Conservation (phyloP, 2,888 invertebrate genomes). For the Sesia bembeciformis region DNA sequence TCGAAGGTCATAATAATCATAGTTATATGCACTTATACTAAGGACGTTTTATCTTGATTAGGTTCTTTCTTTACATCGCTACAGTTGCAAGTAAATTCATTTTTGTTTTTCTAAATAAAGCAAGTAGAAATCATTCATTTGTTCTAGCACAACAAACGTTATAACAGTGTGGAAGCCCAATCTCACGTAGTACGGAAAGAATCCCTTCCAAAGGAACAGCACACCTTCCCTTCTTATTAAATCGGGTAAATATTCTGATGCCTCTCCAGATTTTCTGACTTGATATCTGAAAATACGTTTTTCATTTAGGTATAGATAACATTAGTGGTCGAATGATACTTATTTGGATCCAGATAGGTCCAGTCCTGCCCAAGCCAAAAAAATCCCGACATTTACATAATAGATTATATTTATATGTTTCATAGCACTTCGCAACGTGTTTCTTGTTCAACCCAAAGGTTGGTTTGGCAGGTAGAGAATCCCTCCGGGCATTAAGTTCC, state of each 20-base stretch:
- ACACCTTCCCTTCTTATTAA: conserved; percentile 87
- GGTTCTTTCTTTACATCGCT: not conserved
- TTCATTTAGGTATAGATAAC: too few relatives aligned
- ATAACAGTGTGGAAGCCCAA: conserved; percentile 95
- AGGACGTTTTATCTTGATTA: not conserved
- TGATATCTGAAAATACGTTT: conserved; percentile 25
- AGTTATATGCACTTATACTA: too few relatives aligned
- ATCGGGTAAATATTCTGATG: conserved; percentile 81
- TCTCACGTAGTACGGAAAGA: conserved; percentile 93
- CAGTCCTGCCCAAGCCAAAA: too few relatives aligned
- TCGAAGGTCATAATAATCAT: too few relatives aligned
- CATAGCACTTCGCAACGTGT: too few relatives aligned
- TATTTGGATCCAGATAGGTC: too few relatives aligned
- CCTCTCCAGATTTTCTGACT: conserved; percentile 13
- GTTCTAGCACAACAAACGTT: conserved; percentile 93
- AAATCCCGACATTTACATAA: too few relatives aligned
- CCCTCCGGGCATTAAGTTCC: too few relatives aligned
- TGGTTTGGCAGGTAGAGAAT: too few relatives aligned
- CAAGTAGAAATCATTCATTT: conserved; percentile 75
- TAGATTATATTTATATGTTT: too few relatives aligned
- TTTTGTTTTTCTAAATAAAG: not conserved
- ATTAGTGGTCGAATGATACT: too few relatives aligned
- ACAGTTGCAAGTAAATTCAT: not conserved
- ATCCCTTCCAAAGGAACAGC: conserved; percentile 94
- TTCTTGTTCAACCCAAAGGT: too few relatives aligned